Conservation (phyloP, 1,140 invertebrate genomes). For the Zaprionus ornatus region DNA sequence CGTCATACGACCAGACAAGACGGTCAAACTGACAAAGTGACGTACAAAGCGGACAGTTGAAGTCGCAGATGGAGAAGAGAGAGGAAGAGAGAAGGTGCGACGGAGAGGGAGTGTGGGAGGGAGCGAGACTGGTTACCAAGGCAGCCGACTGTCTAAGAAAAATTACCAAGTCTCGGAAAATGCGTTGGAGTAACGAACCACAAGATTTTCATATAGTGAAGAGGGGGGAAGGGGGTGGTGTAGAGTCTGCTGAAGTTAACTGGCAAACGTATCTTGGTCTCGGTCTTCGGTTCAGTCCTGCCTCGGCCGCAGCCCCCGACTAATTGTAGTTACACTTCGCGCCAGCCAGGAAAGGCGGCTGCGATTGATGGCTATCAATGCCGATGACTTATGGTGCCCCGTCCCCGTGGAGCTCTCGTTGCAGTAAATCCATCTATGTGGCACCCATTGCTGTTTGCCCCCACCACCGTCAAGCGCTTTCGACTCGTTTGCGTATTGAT, state of each 20-base stretch:
- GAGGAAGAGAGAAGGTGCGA: not conserved
- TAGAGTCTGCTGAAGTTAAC: not conserved
- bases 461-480: conserved; percentile 29
- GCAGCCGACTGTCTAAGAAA: conserved; percentile 67
- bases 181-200: conserved; percentile 77
- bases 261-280: conserved; percentile 23
- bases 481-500: conserved; percentile 61
- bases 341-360: conserved; percentile 60
- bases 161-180: conserved; percentile 77
- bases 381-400: conserved; percentile 70
- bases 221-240: not conserved
- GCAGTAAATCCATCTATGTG: conserved; percentile 70
- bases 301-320: conserved; percentile 55
- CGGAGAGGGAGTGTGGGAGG: not conserved
- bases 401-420: conserved; percentile 30
- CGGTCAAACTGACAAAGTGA: conserved; percentile 61
- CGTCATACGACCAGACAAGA: conserved; percentile 34
- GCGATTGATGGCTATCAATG: conserved; percentile 83
- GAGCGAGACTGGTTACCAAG: conserved; percentile 51
- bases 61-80: not conserved
- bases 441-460: conserved; percentile 63
- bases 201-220: conserved; percentile 60
- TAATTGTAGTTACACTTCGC: conserved; percentile 79
- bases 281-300: conserved; percentile 8
- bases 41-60: conserved; percentile 40